phyloP scores from a whole-genome alignment of 1,140 invertebrate species.

The Papilio aristodemus region DNA sequence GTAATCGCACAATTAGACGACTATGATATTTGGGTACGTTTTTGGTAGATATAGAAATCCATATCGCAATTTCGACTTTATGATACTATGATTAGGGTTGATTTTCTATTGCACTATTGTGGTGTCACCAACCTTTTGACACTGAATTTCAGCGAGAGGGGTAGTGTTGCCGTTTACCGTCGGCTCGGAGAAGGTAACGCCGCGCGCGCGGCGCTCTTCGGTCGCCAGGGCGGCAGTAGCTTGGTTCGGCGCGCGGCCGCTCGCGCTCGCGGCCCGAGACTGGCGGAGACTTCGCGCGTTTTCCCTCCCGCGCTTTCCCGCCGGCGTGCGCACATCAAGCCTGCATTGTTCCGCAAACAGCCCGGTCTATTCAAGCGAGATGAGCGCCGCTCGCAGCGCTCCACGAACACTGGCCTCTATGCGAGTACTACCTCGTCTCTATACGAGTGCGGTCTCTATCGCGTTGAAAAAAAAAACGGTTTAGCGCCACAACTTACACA shows the following conservation, averaged over 20 bases:
- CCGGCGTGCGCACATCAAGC: constrained; percentile 75
- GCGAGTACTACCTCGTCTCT: constrained; percentile 43
- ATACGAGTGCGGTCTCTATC: constrained; percentile 39
- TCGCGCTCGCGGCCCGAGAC: constrained; percentile 69
- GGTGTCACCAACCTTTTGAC: constrained; percentile 78
- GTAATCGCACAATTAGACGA: constrained; percentile 37
- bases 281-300: constrained; percentile 72
- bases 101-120: constrained; percentile 53
- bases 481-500: constrained; percentile 52
- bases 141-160: constrained; percentile 74
- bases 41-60: constrained; percentile 46
- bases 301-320: constrained; percentile 77
- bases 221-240: constrained; percentile 69
- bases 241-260: constrained; percentile 68
- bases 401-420: constrained; percentile 49
- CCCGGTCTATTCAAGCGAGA: constrained; percentile 56
- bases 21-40: constrained; percentile 59
- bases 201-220: constrained; percentile 72
- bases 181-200: constrained; percentile 75
- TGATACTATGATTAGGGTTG: constrained; percentile 45
- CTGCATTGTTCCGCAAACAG: constrained; percentile 76
- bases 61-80: constrained; percentile 44
- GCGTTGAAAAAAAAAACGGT: constrained; percentile 42
- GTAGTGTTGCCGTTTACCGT: constrained; percentile 62
- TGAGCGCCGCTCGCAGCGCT: constrained; percentile 60